phyloP scores from a whole-genome alignment of 2,888 invertebrate species.

The Herminia tarsipennalis region DNA sequence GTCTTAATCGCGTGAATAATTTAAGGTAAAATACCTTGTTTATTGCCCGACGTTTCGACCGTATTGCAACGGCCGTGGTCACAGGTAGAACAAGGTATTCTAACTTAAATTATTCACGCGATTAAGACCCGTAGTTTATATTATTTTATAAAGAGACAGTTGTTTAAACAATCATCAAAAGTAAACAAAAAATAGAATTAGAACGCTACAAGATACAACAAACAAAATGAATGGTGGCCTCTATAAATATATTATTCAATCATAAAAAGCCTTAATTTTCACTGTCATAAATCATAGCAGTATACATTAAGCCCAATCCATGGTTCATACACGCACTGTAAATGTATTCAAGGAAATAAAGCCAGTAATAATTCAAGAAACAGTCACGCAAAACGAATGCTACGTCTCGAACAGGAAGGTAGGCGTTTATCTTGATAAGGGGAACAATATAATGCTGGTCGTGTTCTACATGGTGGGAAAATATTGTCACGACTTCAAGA shows the following conservation, averaged over 20 bases:
- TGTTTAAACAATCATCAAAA: too few species aligned
- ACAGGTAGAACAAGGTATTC: too few species aligned
- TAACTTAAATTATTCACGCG: too few species aligned
- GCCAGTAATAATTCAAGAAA: conserved; percentile 41
- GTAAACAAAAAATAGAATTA: too few species aligned
- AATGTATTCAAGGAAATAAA: conserved; percentile 46
- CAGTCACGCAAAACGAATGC: conserved; percentile 52
- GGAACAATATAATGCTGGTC: conserved; percentile 37
- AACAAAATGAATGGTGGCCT: neutral
- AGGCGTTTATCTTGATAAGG: conserved; percentile 49
- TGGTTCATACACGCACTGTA: conserved; percentile 37
- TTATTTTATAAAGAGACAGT: too few species aligned
- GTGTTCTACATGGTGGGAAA: conserved; percentile 22
- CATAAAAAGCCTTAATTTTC: conserved; percentile 12
- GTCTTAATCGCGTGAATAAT: too few species aligned
- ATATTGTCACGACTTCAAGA: conserved; percentile 5
- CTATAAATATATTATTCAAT: conserved; percentile 8
- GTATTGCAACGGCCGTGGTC: too few species aligned
- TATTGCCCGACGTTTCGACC: too few species aligned
- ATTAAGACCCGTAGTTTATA: too few species aligned
- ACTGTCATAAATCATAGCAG: conserved; percentile 25
- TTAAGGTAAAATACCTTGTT: too few species aligned
- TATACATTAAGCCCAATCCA: conserved; percentile 34
- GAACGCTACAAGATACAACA: too few species aligned
- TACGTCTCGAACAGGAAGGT: conserved; percentile 40